These are phyloP conservation scores for Vimba vimba DNA, from an alignment of 2,113 vertebrate genomes.

Conservation along the genomic window DNA sequence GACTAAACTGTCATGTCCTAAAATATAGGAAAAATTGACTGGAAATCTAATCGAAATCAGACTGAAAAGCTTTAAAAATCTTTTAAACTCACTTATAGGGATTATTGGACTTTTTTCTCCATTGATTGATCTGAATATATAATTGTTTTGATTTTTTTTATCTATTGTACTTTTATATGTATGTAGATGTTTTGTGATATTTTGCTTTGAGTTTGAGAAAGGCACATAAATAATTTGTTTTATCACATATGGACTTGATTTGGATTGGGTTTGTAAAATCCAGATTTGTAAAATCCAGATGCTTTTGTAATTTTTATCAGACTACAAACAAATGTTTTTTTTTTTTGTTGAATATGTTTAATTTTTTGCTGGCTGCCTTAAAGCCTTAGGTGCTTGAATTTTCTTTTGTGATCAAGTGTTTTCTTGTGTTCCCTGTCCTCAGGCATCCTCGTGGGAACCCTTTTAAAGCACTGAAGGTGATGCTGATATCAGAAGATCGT, in stretches of 20 bases:
- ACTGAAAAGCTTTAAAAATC: neutral
- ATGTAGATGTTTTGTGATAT: too few relatives aligned
- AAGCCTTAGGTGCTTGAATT: neutral
- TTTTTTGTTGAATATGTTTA: neutral
- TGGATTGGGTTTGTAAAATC: neutral
- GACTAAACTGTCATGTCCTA: neutral
- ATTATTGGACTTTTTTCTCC: too few relatives aligned
- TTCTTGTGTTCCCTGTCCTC: constrained; percentile 12
- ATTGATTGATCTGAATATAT: too few relatives aligned
- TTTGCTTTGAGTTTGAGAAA: neutral
- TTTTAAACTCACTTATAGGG: too few relatives aligned
- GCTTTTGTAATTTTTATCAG: neutral
- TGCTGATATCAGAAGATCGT: constrained; percentile 87
- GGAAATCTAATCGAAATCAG: neutral
- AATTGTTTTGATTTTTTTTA: too few relatives aligned
- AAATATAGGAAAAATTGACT: neutral
- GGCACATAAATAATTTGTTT: too few relatives aligned
- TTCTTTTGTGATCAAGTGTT: neutral
- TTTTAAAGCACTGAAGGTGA: constrained; percentile 85
- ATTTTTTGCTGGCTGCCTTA: neutral
- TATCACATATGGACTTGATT: neutral
- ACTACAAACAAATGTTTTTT: neutral
- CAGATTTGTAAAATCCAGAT: neutral
- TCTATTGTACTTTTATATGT: too few relatives aligned
- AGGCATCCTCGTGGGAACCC: constrained; percentile 91